phyloP scores from a whole-genome alignment of 1,140 invertebrate species.

The Ptiloglossa arizonensis region DNA sequence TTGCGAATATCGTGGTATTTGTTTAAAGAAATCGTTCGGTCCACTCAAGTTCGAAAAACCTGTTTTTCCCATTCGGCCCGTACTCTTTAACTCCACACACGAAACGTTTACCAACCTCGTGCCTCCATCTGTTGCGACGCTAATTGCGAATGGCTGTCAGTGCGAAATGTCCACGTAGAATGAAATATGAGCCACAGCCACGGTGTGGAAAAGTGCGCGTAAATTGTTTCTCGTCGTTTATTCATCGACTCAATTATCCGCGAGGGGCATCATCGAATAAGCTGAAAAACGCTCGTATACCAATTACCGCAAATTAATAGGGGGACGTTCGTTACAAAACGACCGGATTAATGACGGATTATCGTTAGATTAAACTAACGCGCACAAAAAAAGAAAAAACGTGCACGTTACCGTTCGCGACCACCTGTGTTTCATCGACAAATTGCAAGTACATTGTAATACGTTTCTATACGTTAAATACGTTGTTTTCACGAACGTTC shows the following conservation, averaged over 20 bases:
- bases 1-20: background rate
- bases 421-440: background rate
- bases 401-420: background rate
- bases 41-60: background rate
- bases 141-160: constrained; percentile 47
- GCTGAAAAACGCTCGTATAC: background rate
- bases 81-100: background rate
- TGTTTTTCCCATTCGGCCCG: background rate
- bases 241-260: constrained; percentile 27
- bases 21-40: background rate
- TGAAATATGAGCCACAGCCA: constrained; percentile 34
- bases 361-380: background rate
- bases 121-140: constrained; percentile 28
- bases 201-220: background rate
- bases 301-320: background rate
- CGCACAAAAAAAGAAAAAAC: background rate
- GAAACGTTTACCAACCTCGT: background rate
- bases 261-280: background rate
- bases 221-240: constrained; percentile 41
- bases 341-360: background rate
- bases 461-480: too few species aligned
- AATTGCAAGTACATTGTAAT: too few species aligned
- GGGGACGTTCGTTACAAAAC: background rate
- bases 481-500: too few species aligned
- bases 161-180: constrained; percentile 30